Conservation (phyloP, 1,140 invertebrate species). For the Dendroctonus ponderosae region DNA sequence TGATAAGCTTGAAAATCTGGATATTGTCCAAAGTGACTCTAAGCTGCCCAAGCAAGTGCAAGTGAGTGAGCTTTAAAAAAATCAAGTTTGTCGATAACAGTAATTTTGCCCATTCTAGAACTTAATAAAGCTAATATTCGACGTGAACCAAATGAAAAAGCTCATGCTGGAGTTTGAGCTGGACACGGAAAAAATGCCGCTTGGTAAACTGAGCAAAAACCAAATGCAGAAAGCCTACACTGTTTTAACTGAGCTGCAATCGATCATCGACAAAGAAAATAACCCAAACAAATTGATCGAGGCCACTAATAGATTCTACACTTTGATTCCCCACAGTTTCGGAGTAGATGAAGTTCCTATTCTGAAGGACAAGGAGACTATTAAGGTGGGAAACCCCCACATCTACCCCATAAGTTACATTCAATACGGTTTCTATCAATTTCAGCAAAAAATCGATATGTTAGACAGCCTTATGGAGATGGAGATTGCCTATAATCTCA, state of each 20-base stretch:
- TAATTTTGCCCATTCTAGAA: constrained; percentile 47
- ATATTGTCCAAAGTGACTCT: constrained; percentile 58
- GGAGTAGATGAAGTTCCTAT: constrained; percentile 81
- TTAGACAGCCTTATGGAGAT: constrained; percentile 90
- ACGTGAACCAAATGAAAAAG: constrained; percentile 88
- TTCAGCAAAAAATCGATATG: constrained; percentile 82
- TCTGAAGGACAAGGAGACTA: constrained; percentile 71
- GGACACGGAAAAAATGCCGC: constrained; percentile 95
- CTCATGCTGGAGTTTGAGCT: constrained; percentile 93
- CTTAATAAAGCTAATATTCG: constrained; percentile 85
- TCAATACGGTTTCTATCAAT: constrained; percentile 25
- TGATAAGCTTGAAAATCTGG: constrained; percentile 47
- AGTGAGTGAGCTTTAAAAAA: constrained; percentile 24
- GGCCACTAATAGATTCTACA: constrained; percentile 80
- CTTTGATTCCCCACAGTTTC: constrained; percentile 92
- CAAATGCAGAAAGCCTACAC: constrained; percentile 86
- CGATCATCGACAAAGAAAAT: constrained; percentile 57
- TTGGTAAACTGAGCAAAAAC: constrained; percentile 88
- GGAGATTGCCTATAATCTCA: constrained; percentile 88
- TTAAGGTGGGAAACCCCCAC: constrained; percentile 59
- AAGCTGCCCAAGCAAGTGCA: constrained; percentile 77
- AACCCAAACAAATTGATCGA: constrained; percentile 69
- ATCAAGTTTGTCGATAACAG: neutral
- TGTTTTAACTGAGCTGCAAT: constrained; percentile 76
- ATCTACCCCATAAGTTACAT: neutral